A percentile compares a stretch with the other conserved stretches of the same genome.
Evolutionary conservation across 2,113 vertebrate genomes (phyloP).

Genomic region (Nerophis ophidion): DNA sequence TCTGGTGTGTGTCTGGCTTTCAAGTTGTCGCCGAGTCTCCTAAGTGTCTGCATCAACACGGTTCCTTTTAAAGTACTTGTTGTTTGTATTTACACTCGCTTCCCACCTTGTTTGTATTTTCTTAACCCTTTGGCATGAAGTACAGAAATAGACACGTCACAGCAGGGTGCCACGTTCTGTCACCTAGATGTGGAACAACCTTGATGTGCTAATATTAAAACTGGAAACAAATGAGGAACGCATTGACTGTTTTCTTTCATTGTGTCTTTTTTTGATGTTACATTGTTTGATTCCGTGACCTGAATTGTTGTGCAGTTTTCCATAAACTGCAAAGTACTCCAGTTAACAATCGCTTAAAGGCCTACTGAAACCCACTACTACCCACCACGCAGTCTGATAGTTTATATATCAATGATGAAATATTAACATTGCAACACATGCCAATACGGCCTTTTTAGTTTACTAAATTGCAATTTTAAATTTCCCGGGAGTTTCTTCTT

Average conservation of each 20-base stretch:
- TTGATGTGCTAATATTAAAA: constrained; percentile 13
- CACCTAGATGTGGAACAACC: constrained; percentile 3
- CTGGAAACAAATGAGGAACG: constrained; percentile 1
- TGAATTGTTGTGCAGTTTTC: neutral
- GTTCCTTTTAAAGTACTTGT: neutral
- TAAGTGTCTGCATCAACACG: neutral
- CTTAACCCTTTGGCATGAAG: constrained; percentile 10
- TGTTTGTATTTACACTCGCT: constrained; percentile 9
- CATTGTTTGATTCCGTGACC: neutral
- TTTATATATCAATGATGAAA: no score
- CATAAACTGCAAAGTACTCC: neutral
- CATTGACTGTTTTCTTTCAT: constrained; percentile 2
- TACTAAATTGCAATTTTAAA: no score
- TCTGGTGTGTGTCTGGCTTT: neutral
- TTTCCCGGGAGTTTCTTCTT: no score
- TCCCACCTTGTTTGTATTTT: neutral
- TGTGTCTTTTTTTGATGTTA: neutral
- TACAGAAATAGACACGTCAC: neutral
- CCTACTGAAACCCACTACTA: no score
- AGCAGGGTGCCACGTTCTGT: constrained; percentile 10
- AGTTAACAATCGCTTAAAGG: neutral
- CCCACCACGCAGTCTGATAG: no score
- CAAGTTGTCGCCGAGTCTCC: neutral
- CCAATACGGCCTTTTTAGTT: no score
- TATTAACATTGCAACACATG: no score